Conservation (phyloP, 2,797 vertebrate genomes). For the Crocidura indochinensis region DNA sequence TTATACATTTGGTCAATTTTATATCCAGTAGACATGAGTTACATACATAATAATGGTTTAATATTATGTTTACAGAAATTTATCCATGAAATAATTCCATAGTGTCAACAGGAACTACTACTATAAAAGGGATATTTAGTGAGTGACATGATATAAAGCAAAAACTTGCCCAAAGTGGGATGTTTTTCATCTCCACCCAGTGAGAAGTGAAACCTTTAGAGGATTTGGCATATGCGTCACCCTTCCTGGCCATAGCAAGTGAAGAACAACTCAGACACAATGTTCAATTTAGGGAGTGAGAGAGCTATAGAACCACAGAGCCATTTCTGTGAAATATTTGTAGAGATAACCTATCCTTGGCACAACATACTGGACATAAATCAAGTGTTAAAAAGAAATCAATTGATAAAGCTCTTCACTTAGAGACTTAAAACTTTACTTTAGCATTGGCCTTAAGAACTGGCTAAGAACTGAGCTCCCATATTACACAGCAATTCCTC, state of each 20-base stretch:
- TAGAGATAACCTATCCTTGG: background rate
- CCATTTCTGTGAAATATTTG: background rate
- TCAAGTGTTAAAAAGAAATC: constrained; percentile 2
- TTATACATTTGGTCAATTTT: background rate
- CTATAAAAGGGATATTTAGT: background rate
- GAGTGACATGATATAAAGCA: background rate
- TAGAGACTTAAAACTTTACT: background rate
- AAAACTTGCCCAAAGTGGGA: background rate
- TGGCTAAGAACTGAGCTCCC: no score
- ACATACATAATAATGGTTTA: no score
- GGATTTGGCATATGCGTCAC: background rate
- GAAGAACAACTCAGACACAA: background rate
- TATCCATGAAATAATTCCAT: background rate
- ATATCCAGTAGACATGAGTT: background rate
- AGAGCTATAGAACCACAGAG: background rate
- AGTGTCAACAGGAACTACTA: background rate
- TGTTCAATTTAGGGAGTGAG: background rate
- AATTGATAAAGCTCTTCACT: background rate
- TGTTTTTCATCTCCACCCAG: no score
- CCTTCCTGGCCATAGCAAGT: fast-evolving
- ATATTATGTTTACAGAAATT: constrained; percentile 1
- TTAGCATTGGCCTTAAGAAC: constrained; percentile 1
- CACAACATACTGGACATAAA: background rate
- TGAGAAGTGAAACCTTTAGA: background rate
- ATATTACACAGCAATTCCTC: no score